Conservation (phyloP, 2,888 invertebrate species). For the Himalopsyche anomala region DNA sequence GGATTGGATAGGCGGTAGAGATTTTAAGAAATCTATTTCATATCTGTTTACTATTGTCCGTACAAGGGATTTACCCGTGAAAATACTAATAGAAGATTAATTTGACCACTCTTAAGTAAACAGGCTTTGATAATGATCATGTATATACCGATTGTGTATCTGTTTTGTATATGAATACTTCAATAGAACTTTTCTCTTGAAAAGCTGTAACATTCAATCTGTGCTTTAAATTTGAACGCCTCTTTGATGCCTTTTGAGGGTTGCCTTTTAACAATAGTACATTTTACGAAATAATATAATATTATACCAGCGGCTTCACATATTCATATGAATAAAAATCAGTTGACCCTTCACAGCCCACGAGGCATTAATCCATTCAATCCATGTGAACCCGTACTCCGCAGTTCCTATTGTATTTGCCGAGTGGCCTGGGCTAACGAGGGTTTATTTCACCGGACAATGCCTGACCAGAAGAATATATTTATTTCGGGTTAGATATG, state of each 20-base stretch:
- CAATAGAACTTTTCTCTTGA: too few species aligned
- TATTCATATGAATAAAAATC: slow-evolving; percentile 39
- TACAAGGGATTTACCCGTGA: too few species aligned
- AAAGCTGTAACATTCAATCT: too few species aligned
- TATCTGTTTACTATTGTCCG: too few species aligned
- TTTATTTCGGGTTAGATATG: slow-evolving; percentile 42
- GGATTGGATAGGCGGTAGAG: too few species aligned
- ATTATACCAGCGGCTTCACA: neutral
- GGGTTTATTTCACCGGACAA: slow-evolving; percentile 41
- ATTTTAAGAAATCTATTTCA: too few species aligned
- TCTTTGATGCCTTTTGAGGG: neutral
- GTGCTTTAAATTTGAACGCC: neutral
- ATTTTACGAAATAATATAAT: slow-evolving; percentile 9
- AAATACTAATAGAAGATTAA: too few species aligned
- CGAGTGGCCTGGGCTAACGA: slow-evolving; percentile 45
- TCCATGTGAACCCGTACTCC: slow-evolving; percentile 43
- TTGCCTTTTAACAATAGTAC: neutral
- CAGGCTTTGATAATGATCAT: too few species aligned
- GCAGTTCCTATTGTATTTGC: slow-evolving; percentile 43
- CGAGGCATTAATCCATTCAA: slow-evolving; percentile 45
- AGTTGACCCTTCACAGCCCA: slow-evolving; percentile 45
- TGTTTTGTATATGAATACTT: too few species aligned
- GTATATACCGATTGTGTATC: too few species aligned
- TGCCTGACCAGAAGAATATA: slow-evolving; percentile 30
- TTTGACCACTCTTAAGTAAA: too few species aligned